Evolutionary conservation across 2,113 vertebrate genomes (phyloP).

Genomic region (Sclerurus mexicanus): DNA sequence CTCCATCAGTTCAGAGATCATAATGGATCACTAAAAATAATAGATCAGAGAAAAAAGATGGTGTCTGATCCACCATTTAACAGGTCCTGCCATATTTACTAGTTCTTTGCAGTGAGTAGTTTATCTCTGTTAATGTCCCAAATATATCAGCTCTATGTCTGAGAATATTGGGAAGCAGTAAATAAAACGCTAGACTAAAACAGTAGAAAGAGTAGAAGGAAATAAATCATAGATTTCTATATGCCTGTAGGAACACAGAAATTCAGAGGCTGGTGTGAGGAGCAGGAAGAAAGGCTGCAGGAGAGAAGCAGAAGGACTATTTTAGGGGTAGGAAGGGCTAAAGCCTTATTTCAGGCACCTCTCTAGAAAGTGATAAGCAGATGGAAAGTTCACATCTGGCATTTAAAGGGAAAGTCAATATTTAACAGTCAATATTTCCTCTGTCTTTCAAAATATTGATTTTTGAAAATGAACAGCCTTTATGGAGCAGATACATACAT

Average conservation of each 20-base stretch:
- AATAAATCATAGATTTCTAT: background rate
- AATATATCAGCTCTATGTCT: background rate
- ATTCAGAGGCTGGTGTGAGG: background rate
- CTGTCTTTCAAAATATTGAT: slow-evolving; percentile 62
- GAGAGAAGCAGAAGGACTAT: background rate
- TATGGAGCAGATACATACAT: background rate
- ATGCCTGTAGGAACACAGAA: background rate
- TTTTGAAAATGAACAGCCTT: slow-evolving; percentile 26
- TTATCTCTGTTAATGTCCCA: background rate
- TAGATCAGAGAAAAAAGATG: background rate
- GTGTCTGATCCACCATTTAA: background rate
- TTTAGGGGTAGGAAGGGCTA: background rate
- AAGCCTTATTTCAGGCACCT: slow-evolving; percentile 24
- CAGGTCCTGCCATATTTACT: background rate
- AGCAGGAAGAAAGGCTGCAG: background rate
- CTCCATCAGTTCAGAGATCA: background rate
- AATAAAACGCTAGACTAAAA: background rate
- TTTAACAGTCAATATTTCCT: slow-evolving; percentile 52
- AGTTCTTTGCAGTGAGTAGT: background rate
- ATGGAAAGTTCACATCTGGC: slow-evolving; percentile 46
- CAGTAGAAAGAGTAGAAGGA: background rate
- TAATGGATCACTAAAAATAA: background rate
- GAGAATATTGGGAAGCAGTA: background rate
- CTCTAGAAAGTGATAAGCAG: slow-evolving; percentile 19
- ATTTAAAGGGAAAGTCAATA: slow-evolving; percentile 55